phyloP scores from a whole-genome alignment of 2,797 vertebrate genomes.

The Platyrinchus mystaceus region DNA sequence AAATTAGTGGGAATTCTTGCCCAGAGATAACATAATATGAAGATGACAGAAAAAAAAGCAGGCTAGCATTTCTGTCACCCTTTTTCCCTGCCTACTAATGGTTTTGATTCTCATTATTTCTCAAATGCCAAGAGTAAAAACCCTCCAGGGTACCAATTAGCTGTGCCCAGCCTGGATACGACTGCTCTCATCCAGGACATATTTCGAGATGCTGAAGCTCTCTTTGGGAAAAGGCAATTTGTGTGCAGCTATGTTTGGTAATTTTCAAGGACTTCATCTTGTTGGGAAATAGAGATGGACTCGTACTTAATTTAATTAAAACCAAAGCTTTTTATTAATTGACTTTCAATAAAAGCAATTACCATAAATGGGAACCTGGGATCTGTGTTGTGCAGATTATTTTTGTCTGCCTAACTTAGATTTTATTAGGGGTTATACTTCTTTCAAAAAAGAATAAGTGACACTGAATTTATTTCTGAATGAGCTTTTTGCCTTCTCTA shows the following conservation, averaged over 20 bases:
- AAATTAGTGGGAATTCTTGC: constrained; percentile 27
- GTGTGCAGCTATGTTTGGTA: constrained; percentile 56
- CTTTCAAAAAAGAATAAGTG: not conserved
- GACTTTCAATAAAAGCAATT: constrained; percentile 26
- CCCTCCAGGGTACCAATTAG: constrained; percentile 71
- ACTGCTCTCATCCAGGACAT: constrained; percentile 40
- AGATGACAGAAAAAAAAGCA: constrained; percentile 27
- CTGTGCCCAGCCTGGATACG: constrained; percentile 16
- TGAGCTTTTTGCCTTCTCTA: not conserved
- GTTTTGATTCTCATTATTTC: constrained; percentile 71
- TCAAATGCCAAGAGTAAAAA: constrained; percentile 59
- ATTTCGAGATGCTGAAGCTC: constrained; percentile 49
- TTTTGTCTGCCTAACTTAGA: not conserved
- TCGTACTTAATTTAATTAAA: constrained; percentile 65
- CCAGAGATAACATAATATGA: constrained; percentile 50
- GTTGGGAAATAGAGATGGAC: constrained; percentile 19
- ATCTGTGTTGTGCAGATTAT: not conserved
- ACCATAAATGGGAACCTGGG: constrained; percentile 24
- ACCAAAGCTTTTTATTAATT: constrained; percentile 51
- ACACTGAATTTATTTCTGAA: not conserved
- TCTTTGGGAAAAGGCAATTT: constrained; percentile 76
- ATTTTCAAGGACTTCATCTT: constrained; percentile 58
- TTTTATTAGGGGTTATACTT: not conserved
- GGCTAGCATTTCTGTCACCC: constrained; percentile 3
- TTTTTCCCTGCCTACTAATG: constrained; percentile 46